These are phyloP conservation scores for Lamprologus speciosus DNA, from an alignment of 2,113 vertebrate species.

Conservation along the genomic window DNA sequence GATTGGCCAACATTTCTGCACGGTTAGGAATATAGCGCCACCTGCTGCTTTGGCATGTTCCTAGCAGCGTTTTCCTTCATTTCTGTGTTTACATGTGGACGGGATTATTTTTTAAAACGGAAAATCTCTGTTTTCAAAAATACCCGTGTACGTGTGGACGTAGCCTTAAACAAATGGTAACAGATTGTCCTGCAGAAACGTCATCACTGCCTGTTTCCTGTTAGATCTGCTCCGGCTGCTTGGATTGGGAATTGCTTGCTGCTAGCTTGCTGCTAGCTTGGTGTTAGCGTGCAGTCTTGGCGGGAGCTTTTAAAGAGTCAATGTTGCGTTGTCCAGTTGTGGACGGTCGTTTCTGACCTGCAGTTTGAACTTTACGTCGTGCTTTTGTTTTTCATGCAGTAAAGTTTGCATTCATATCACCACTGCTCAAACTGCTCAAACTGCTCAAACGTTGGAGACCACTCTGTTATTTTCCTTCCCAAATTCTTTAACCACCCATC, in stretches of 20 bases:
- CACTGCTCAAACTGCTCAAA: neutral
- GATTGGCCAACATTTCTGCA: no score
- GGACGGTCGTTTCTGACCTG: neutral
- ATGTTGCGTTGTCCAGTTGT: rapidly evolving
- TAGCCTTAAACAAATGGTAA: neutral
- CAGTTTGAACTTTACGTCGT: rapidly evolving
- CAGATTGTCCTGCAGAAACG: neutral
- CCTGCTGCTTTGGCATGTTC: no score
- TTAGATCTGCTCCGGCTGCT: neutral
- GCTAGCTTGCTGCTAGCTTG: neutral
- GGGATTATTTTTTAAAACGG: no score
- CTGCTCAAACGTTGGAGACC: neutral
- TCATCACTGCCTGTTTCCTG: neutral
- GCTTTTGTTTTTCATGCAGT: neutral
- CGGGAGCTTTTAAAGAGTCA: neutral
- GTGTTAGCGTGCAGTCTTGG: neutral
- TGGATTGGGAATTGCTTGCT: neutral
- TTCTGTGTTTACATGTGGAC: rapidly evolving
- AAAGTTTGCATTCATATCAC: neutral
- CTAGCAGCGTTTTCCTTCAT: no score
- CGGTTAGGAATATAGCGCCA: no score
- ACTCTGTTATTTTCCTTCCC: neutral
- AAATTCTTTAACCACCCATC: neutral
- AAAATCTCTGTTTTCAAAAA: no score
- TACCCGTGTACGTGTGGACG: no score